phyloP scores from a whole-genome alignment of 2,888 invertebrate genomes.

The Volucella inanis region DNA sequence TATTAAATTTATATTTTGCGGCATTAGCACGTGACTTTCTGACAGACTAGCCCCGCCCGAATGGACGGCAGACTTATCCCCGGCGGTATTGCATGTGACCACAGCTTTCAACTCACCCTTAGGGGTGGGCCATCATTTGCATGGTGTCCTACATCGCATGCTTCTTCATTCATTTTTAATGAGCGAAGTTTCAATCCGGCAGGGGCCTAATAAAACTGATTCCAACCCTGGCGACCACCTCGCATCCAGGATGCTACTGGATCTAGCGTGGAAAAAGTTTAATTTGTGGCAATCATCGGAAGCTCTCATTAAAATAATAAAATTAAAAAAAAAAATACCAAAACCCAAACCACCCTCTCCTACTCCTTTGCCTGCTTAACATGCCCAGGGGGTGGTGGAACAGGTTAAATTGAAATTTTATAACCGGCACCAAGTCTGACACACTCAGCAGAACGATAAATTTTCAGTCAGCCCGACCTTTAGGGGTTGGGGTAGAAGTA shows the following conservation, averaged over 20 bases:
- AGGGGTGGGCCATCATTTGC: slow-evolving; percentile 1
- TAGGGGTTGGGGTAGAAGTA: not conserved
- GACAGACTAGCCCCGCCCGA: slow-evolving; percentile 22
- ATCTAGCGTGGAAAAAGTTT: slow-evolving; percentile 45
- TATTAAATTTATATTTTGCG: slow-evolving; percentile 71
- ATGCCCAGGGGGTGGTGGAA: not conserved
- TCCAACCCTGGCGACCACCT: slow-evolving; percentile 20
- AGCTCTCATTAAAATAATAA: slow-evolving; percentile 68
- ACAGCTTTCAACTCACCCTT: slow-evolving; percentile 3
- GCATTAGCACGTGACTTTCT: slow-evolving; percentile 73
- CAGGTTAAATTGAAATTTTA: slow-evolving; percentile 66
- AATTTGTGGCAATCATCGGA: slow-evolving; percentile 71
- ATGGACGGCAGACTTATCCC: not conserved
- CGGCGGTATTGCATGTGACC: slow-evolving; percentile 37
- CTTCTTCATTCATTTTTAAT: slow-evolving; percentile 65
- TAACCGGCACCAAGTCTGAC: slow-evolving; percentile 22
- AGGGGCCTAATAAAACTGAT: slow-evolving; percentile 66
- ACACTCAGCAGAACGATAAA: slow-evolving; percentile 49
- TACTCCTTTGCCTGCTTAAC: not conserved
- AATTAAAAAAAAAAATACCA: slow-evolving; percentile 43
- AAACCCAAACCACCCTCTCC: not conserved
- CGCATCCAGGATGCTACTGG: too few relatives aligned
- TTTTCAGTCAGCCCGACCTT: slow-evolving; percentile 24
- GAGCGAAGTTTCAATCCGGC: slow-evolving; percentile 67
- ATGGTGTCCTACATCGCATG: not conserved